These are phyloP conservation scores for Thryonomys swinderianus DNA, from an alignment of 2,113 vertebrate species.

Conservation along the genomic window DNA sequence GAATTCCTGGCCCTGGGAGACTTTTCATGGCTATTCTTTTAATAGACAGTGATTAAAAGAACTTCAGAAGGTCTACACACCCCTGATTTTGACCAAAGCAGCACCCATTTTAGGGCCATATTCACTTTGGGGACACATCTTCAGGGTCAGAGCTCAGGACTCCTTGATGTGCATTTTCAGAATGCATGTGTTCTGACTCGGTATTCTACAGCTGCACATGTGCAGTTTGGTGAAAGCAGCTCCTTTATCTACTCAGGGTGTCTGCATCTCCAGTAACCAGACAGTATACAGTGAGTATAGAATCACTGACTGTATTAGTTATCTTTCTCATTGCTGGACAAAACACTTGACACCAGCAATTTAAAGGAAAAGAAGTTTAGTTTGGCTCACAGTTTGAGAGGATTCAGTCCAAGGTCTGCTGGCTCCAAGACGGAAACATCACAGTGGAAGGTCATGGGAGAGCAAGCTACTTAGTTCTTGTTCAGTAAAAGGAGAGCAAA, in stretches of 20 bases:
- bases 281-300: rapidly evolving
- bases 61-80: not conserved
- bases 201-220: too few species aligned
- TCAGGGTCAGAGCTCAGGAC: not conserved
- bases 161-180: too few species aligned
- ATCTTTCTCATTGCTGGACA: not conserved
- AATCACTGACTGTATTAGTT: not conserved
- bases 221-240: not conserved
- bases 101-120: not conserved
- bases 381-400: not conserved
- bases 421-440: not conserved
- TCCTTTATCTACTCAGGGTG: rapidly evolving
- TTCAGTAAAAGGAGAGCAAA: not conserved
- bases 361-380: not conserved
- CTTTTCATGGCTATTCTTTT: not conserved
- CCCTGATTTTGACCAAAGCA: not conserved
- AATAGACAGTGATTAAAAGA: not conserved
- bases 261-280: not conserved
- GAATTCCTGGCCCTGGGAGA: not conserved
- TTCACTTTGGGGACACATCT: not conserved
- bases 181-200: not conserved
- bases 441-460: not conserved
- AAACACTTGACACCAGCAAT: not conserved
- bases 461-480: not conserved
- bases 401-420: not conserved